Percentiles rank a stretch among this genome's conserved stretches.
Evolutionary conservation across 2,888 invertebrate genomes (phyloP).

Genomic region (Meiosimyza platycephala): DNA sequence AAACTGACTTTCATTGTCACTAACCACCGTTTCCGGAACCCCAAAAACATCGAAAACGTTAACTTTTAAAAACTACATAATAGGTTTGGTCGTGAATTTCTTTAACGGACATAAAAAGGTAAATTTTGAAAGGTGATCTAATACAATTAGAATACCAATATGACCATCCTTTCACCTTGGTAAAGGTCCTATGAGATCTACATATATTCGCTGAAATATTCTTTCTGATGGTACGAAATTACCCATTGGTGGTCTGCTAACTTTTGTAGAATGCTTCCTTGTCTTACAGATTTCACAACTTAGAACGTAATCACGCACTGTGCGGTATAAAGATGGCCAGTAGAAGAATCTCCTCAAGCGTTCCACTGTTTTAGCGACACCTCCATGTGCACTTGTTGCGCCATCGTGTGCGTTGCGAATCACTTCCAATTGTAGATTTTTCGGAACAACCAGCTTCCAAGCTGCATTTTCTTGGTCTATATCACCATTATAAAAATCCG

Average conservation of each 20-base stretch:
- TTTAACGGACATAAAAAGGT: no score
- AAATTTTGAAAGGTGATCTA: not conserved
- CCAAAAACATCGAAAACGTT: no score
- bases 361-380: constrained; percentile 5
- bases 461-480: not conserved
- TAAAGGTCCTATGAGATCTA: constrained; percentile 31
- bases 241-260: constrained; percentile 35
- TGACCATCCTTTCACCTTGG: constrained; percentile 19
- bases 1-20: constrained; percentile 37
- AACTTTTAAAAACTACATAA: no score
- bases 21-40: not conserved
- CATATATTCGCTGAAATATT: not conserved
- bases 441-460: constrained; percentile 25
- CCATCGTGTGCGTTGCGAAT: constrained; percentile 8
- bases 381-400: constrained; percentile 33
- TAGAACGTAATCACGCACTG: constrained; percentile 3
- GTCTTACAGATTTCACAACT: constrained; percentile 30
- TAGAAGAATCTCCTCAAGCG: not conserved
- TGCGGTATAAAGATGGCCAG: not conserved
- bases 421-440: not conserved
- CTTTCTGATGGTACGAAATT: not conserved
- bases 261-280: constrained; percentile 27
- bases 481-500: not conserved
- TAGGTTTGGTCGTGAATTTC: no score
- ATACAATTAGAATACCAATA: constrained; percentile 27